Conservation (phyloP, 1,140 invertebrate genomes). For the Pantala flavescens region DNA sequence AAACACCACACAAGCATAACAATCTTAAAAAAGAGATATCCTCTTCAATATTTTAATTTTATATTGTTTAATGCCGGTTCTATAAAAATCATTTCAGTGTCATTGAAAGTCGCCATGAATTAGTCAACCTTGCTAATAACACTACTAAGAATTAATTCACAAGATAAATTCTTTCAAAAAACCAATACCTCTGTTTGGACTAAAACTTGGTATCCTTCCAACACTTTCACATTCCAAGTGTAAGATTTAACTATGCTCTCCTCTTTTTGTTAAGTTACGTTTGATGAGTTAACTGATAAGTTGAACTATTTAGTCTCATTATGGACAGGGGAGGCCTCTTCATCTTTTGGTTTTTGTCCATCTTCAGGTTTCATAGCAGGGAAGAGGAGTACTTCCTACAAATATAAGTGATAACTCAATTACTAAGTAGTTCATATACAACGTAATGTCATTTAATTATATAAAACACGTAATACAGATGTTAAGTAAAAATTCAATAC, state of each 20-base stretch:
- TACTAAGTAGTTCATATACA: not conserved
- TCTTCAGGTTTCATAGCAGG: slow-evolving; percentile 80
- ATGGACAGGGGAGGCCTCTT: slow-evolving; percentile 20
- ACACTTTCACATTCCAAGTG: not conserved
- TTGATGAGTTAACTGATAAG: not conserved
- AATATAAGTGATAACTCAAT: not conserved
- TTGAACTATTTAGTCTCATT: not conserved
- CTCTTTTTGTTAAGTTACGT: not conserved
- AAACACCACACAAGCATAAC: too few species aligned
- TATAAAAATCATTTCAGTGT: too few species aligned
- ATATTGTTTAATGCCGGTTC: too few species aligned
- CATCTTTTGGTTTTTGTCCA: slow-evolving; percentile 44
- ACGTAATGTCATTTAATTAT: slow-evolving; percentile 10
- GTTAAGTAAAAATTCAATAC: not conserved
- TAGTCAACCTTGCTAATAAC: not conserved
- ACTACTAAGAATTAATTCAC: not conserved
- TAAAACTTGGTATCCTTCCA: not conserved
- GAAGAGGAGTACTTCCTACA: slow-evolving; percentile 69
- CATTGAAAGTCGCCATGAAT: not conserved
- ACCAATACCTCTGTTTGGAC: not conserved
- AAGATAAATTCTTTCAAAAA: not conserved
- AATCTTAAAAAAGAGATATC: too few species aligned
- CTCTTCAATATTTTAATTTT: too few species aligned
- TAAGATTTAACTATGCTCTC: not conserved
- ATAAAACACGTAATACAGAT: not conserved